Percentiles rank a stretch among this genome's conserved stretches.
Conservation (phyloP, 2,113 vertebrate genomes). For the Silurus glanis region DNA sequence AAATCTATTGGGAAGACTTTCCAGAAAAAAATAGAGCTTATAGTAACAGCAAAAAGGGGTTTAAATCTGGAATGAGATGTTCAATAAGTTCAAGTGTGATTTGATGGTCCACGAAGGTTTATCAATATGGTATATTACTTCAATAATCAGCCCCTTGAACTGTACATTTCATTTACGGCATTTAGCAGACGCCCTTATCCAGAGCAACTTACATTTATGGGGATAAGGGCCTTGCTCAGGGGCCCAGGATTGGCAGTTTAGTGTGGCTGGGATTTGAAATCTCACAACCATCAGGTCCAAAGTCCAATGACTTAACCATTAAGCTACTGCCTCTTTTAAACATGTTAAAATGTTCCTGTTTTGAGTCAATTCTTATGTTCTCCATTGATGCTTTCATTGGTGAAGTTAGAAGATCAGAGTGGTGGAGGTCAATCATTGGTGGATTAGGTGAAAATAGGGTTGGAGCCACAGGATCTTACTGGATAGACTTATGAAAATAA, state of each 20-base stretch:
- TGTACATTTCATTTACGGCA: not conserved
- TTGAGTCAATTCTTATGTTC: not conserved
- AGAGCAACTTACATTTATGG: no score
- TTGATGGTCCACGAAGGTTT: not conserved
- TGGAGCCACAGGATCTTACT: not conserved
- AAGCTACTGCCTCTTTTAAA: not conserved
- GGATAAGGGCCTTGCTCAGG: no score
- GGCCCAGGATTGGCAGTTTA: no score
- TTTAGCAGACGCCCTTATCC: no score
- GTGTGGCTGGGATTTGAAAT: no score
- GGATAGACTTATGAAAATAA: not conserved
- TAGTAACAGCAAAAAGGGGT: not conserved
- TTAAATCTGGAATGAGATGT: not conserved
- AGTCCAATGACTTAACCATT: no score
- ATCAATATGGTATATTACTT: not conserved
- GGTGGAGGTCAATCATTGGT: not conserved
- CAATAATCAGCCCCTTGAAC: not conserved
- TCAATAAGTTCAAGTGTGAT: not conserved
- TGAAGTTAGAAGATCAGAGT: not conserved
- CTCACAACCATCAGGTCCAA: no score
- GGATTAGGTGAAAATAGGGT: not conserved
- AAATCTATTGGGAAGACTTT: not conserved
- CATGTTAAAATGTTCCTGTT: not conserved
- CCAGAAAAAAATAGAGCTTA: not conserved
- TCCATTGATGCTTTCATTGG: not conserved